Conservation (phyloP, 2,797 vertebrate genomes). For the Anguilla megastoma region DNA sequence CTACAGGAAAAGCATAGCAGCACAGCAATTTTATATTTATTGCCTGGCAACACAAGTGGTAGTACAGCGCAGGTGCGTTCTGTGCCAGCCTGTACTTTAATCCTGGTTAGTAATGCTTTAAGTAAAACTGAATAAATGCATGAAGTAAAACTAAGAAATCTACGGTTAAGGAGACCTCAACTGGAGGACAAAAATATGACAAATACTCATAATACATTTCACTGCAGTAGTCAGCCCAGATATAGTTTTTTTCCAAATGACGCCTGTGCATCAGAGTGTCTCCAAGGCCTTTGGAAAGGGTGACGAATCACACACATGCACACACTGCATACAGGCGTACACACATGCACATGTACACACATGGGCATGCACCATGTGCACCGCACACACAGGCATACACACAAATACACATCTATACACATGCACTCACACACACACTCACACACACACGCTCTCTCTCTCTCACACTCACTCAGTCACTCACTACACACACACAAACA, state of each 20-base stretch:
- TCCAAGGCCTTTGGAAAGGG: neutral
- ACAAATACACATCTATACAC: constrained; percentile 19
- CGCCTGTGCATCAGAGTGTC: neutral
- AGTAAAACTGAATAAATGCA: neutral
- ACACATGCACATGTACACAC: neutral
- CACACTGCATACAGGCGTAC: constrained; percentile 18
- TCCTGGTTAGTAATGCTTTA: neutral
- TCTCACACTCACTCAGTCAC: constrained; percentile 41
- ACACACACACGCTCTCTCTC: neutral
- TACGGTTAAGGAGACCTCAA: neutral
- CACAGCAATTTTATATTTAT: constrained; percentile 36
- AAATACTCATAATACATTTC: neutral
- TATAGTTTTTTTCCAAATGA: neutral
- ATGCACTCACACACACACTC: constrained; percentile 3
- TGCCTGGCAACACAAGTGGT: neutral
- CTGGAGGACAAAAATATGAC: neutral
- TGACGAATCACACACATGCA: neutral
- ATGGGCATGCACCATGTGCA: too few relatives aligned
- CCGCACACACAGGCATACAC: constrained; percentile 36
- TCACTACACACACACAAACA: neutral
- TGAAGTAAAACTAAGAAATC: neutral
- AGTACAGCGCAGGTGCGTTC: neutral
- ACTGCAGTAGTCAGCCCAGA: neutral
- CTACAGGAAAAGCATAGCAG: constrained; percentile 43
- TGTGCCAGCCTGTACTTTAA: neutral